Base-by-base conservation (phyloP, 2,888 invertebrate genomes). In the Ennomos erosarius region DNA sequence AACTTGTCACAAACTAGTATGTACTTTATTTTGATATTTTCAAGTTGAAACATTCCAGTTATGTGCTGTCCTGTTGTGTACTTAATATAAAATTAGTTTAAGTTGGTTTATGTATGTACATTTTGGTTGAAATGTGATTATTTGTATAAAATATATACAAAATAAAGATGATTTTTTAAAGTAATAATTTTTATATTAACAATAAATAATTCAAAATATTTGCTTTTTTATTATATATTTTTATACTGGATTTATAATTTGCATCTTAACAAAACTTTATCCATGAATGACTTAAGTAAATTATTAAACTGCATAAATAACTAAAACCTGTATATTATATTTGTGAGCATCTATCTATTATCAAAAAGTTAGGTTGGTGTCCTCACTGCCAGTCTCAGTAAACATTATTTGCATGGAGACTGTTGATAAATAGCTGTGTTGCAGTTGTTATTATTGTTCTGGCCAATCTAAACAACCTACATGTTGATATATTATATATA, bases 11-110 rank as follows among this genome's bases (percentile, higher is more conserved):
- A 78, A 78, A 70, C 59, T 68, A 68, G 71, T 56, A 60, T 50
- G 62, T 59, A 67, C 53, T 56, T 55, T 69, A 67, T 69, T 67
- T 69, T 64, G 67, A 68, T 64, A 59, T 68, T 64, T 73, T 73
- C 68, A 26, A 72, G 71, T 78, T 75, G 70, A 74, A 81, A 88
- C 90, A 90, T 90, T 91, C 90, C 90, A 88, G 86, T 79, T 74
- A 74, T 81, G 87, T 90, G 88, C 90, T 90, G 90, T 88, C 87
- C 72, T 84, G 83, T 83, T 86, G 79, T 85, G 85, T 90, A 90
- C 91, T 90, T 91, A 90, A 88, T 78, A 51, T 81, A 78, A 70
- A 62, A 53, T 73, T 78, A 73, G 66, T 42, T 38, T 57, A 62
- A 49, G 49, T 13, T 59, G 78, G 76, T 79, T 81, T 79, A 26